phyloP scores from a whole-genome alignment of 2,113 vertebrate genomes.

The Gobio gobio region DNA sequence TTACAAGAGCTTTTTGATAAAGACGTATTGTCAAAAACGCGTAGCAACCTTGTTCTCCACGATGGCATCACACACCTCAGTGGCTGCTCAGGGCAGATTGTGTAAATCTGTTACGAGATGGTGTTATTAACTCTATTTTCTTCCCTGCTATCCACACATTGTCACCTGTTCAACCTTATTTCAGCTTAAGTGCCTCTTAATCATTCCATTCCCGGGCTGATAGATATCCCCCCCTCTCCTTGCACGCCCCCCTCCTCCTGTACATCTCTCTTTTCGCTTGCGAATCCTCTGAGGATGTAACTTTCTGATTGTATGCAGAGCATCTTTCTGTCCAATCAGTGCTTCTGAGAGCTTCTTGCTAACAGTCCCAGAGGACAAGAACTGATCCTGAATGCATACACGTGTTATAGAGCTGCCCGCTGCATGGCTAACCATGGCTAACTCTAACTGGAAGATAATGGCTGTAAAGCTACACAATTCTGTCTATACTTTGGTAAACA shows the following conservation, averaged over 20 bases:
- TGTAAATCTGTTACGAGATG: slow-evolving; percentile 51
- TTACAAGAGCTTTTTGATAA: slow-evolving; percentile 8
- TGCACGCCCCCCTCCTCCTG: slow-evolving; percentile 39
- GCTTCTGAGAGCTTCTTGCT: slow-evolving; percentile 79
- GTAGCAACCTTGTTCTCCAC: slow-evolving; percentile 21
- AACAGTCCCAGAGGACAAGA: slow-evolving; percentile 72
- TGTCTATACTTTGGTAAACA: not conserved
- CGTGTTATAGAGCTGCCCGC: not conserved
- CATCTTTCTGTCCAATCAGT: slow-evolving; percentile 77
- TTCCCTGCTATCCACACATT: slow-evolving; percentile 29
- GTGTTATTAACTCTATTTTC: slow-evolving; percentile 41
- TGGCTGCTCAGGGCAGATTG: slow-evolving; percentile 45
- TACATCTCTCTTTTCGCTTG: slow-evolving; percentile 65
- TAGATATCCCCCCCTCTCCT: slow-evolving; percentile 47
- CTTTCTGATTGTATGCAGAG: slow-evolving; percentile 79
- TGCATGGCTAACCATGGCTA: too few species aligned
- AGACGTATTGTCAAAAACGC: slow-evolving; percentile 18
- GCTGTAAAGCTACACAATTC: not conserved
- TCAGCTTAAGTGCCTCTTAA: slow-evolving; percentile 68
- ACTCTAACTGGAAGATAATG: not conserved
- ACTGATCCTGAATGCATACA: slow-evolving; percentile 76
- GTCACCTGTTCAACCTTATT: slow-evolving; percentile 62
- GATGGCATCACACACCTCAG: slow-evolving; percentile 34
- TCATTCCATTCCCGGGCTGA: slow-evolving; percentile 60
- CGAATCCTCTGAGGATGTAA: slow-evolving; percentile 66